These are phyloP conservation scores for Salvelinus fontinalis DNA, from an alignment of 2,113 vertebrate genomes.

Conservation along the genomic window DNA sequence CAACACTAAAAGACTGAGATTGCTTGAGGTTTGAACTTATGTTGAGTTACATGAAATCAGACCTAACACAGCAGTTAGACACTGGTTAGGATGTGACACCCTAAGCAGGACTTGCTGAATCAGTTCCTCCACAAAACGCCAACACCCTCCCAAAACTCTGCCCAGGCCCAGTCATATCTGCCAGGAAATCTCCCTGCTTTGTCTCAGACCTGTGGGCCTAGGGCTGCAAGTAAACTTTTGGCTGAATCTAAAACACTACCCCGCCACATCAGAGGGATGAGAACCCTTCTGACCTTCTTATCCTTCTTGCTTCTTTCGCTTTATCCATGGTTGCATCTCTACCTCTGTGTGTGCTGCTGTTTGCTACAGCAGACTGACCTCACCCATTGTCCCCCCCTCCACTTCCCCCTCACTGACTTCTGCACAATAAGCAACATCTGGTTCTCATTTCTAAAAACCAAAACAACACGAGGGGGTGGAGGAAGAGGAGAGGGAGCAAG, in stretches of 20 bases:
- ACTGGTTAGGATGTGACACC: constrained; percentile 57
- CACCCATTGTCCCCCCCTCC: constrained; percentile 13
- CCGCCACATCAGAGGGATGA: constrained; percentile 43
- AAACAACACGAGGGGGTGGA: constrained; percentile 64
- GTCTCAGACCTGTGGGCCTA: constrained; percentile 29
- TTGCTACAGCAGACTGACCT: constrained; percentile 16
- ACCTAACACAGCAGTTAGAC: constrained; percentile 26
- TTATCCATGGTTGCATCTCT: constrained; percentile 8
- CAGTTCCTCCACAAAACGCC: constrained; percentile 48
- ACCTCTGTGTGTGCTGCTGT: constrained; percentile 17
- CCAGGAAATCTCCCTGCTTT: constrained; percentile 44
- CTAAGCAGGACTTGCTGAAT: constrained; percentile 62
- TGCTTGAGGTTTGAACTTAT: not conserved
- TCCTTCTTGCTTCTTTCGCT: constrained; percentile 28
- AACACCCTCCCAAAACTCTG: constrained; percentile 22
- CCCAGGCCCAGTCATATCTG: constrained; percentile 32
- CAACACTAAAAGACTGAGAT: constrained; percentile 10
- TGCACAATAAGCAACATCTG: constrained; percentile 80
- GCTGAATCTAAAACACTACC: constrained; percentile 36
- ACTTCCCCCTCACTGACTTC: constrained; percentile 41
- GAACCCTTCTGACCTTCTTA: constrained; percentile 25
- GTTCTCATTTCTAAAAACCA: constrained; percentile 75
- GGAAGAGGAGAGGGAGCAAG: constrained; percentile 24
- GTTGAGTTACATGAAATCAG: not conserved
- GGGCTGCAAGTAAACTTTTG: constrained; percentile 37